Base-by-base conservation (phyloP, 2,888 invertebrate genomes). In the Pogonocherus hispidulus region DNA sequence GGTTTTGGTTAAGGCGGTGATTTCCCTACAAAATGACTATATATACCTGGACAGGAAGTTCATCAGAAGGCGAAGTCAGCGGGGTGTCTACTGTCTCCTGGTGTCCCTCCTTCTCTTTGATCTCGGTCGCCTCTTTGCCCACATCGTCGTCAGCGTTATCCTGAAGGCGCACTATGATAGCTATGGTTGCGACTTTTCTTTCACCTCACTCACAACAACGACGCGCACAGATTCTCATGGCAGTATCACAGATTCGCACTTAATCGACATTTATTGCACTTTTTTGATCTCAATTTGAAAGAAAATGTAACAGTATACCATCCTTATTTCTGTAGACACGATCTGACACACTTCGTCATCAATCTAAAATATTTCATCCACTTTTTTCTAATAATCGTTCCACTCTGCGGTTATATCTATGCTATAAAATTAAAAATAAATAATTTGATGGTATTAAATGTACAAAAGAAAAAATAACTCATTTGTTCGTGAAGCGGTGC, bases 131-230 rank as follows among this genome's bases (percentile, higher is more conserved):
- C 75, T 87, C 88, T 86, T 85, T 87, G 84, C 88, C 89, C 86
- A 88, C 89, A 89, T 89, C 88, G 81, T 87, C 86, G 78, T 88
- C 85, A 65, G 76, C 71, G 71, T 76, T 81, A 87, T 90, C 90
- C 86, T 90, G 90, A 85, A 90, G 88, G 87, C 90, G 88, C 90
- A 91, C 90, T 88, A 90, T 91, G 90, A 88, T 88, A 86, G 89
- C 90, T 82, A 86, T 89, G 70, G 76, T 81, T 81, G 70, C 73
- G 70, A 74, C 56, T 41, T 70, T 67, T 54, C 35, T 22, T 44
- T 55, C 60, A 35, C 47, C 55, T 60, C 54, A 49, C 57, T 51
- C 37, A 57, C 32, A 66, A 41, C 54, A 19, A 49, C 55, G 27
- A 19, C 23, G 20, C 52, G n/a, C 51, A 23, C 22, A 22, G 11